Conservation (phyloP, 2,797 vertebrate genomes). For the Margarornis squamiger region DNA sequence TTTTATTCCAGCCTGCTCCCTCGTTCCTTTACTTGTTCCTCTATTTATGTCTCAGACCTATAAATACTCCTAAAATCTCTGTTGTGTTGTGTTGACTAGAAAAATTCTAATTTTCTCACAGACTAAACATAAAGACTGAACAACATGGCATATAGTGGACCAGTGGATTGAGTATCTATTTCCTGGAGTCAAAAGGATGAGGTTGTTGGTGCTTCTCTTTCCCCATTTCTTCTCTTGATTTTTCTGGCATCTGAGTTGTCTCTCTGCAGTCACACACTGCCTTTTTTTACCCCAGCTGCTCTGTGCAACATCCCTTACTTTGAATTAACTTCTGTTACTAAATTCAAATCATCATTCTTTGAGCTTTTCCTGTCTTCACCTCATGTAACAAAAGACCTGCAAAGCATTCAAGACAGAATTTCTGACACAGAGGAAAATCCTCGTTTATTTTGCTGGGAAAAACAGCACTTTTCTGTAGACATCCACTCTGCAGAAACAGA, state of each 20-base stretch:
- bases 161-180: neutral
- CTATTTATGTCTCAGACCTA: neutral
- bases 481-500: neutral
- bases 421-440: neutral
- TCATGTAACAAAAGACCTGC: neutral
- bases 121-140: neutral
- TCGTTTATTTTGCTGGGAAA: neutral
- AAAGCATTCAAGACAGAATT: neutral
- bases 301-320: neutral
- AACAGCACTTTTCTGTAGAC: neutral
- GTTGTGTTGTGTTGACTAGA: neutral
- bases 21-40: neutral
- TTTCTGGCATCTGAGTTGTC: neutral
- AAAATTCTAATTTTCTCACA: neutral
- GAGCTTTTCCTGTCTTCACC: constrained; percentile 7
- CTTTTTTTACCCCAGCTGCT: constrained; percentile 3
- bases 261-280: neutral
- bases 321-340: neutral
- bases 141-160: neutral
- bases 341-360: constrained; percentile 15
- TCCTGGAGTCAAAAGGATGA: neutral
- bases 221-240: neutral
- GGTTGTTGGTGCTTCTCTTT: neutral
- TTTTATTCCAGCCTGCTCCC: neutral
- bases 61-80: neutral